These are phyloP conservation scores for Drosophila limbata DNA, from an alignment of 2,888 invertebrate genomes.

Conservation along the genomic window DNA sequence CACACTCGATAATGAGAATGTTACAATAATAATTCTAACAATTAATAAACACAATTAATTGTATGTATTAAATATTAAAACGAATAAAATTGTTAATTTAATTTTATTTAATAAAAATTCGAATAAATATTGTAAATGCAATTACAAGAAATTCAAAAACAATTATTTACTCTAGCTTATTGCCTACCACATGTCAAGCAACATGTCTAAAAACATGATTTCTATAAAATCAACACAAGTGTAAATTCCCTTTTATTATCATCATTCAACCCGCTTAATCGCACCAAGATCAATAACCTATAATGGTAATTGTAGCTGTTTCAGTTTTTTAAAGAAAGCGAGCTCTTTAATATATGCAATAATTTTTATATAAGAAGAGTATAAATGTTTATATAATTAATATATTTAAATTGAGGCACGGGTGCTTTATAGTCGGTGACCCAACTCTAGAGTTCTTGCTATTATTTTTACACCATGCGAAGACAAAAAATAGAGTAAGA, in stretches of 20 bases:
- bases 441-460: background rate
- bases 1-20: background rate
- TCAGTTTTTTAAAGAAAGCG: too few relatives aligned
- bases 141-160: background rate
- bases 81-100: too few relatives aligned
- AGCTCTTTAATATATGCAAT: too few relatives aligned
- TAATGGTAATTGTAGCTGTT: background rate
- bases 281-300: background rate
- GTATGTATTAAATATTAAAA: background rate
- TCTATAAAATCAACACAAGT: background rate
- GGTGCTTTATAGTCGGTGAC: background rate
- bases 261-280: background rate
- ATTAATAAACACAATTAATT: background rate
- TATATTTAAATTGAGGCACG: background rate
- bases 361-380: too few relatives aligned
- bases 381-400: too few relatives aligned
- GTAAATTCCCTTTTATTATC: background rate
- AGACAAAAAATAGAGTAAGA: conserved; percentile 15
- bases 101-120: too few relatives aligned
- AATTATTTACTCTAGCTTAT: background rate
- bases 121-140: too few relatives aligned
- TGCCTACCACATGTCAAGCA: background rate
- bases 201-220: conserved; percentile 38
- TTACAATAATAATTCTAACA: background rate
- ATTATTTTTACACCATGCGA: conserved; percentile 35